Base-by-base conservation (phyloP, 2,797 vertebrate species). In the Dendrocincla fuliginosa region DNA sequence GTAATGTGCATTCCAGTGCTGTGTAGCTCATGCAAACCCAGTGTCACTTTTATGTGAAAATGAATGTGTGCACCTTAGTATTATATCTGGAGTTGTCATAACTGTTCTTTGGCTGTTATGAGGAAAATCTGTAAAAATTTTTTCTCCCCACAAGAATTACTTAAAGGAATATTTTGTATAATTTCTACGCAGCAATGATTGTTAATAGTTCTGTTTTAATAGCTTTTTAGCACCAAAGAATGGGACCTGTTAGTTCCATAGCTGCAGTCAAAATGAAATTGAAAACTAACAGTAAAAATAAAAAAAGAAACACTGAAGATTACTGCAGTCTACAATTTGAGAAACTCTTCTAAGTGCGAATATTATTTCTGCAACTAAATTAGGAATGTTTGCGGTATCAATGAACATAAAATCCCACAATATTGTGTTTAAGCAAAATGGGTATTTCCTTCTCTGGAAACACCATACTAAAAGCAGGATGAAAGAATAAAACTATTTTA, bases 401-500 rank as follows among this genome's bases (percentile, higher is more conserved):
- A 25, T 50, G 33, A 76, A 60, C 8, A 13, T 46, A 49, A 82
- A 71, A 61, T 44, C 37, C 57, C 25, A 46, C 61, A 50, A 22
- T 6, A 5, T 5, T 68, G 27, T 49, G 33, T 87, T 70, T 82
- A 47, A 87, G 12, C 33, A 53, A 84, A 68, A 76, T 18, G 18
- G 13, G 5, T 65, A 42, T 79, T 76, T 84, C 39, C 71, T 82
- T 64, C 52, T 84, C 82, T 24, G 41, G 50, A 73, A 94, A 61
- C 0, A 2, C 50, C 35, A 79, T 33, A 47, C 85, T 94, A 65
- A 87, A 82, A 85, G 50, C 42, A 70, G 27, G 52, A 61, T 30
- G 8, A 52, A 77, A 87, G 59, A 76, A 77, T 65, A 33, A 78
- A 86, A 56, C 60, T 92, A 33, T 93, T 93, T 90, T 90, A 87